Evolutionary conservation across 2,797 vertebrate genomes (phyloP), one percentile per base, ranked within the genome.

Genomic region (Gambusia yucatana): DNA sequence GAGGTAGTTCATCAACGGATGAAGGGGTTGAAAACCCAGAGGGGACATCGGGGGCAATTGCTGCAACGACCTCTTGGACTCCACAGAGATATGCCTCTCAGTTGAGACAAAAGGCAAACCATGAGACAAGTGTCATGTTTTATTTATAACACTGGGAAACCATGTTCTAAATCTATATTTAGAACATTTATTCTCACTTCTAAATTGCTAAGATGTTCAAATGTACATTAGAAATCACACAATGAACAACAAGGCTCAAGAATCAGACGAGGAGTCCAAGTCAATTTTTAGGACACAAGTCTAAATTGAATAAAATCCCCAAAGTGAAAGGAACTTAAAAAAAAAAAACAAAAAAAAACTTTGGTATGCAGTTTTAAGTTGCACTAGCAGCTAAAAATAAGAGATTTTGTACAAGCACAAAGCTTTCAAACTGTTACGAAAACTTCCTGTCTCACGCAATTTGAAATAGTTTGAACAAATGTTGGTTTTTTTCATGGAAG

Each of bases 11-110:
- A 85, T 92, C 89, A 82, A 70, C 16, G 25, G 41, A n/a, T 52
- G 77, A 79, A 69, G 59, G 73, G 75, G 83, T 81, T 88, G 75
- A 90, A 88, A 88, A 82, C 59, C 83, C 50, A 76, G 57, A 80
- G 61, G 73, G 43, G 82, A 67, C 25, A 13, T 10, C 44, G 67
- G 61, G 48, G 70, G 33, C 1, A 69, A 77, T 69, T 80, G 74
- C 87, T 17, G 43, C 75, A 73, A 65, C 3, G n/a, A 77, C 73
- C 79, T 75, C 72, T 48, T 39, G 59, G 50, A 77, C 78, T 81
- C 73, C 86, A 48, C 25, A n/a, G 13, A 28, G 71, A 75, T 22
- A 43, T 73, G 41, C 25, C 46, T 79, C 25, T 43, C 70, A 77
- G 46, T 48, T 17, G 41, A 43, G 50, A 46, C 44, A 46, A 13